Conservation (phyloP, 2,888 invertebrate species). For the Tinea semifulvella region DNA sequence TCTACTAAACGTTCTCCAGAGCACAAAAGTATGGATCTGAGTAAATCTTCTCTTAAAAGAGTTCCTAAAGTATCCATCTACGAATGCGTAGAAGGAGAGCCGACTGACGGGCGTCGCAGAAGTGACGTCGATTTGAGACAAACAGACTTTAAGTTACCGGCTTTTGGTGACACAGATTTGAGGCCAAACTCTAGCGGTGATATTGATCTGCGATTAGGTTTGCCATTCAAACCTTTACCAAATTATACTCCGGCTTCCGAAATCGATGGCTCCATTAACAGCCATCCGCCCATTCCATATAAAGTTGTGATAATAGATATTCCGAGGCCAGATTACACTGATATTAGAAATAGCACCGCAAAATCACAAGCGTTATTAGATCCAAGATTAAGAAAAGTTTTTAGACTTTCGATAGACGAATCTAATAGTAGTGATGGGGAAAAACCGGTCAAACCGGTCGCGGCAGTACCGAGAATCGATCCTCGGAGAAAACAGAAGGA, state of each 20-base stretch:
- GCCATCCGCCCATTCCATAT: conserved; percentile 79
- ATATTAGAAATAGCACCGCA: conserved; percentile 74
- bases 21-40: conserved; percentile 34
- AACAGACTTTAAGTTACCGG: conserved; percentile 60
- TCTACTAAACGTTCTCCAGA: conserved; percentile 47
- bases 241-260: conserved; percentile 86
- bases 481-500: conserved; percentile 59
- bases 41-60: conserved; percentile 29
- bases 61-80: conserved; percentile 63
- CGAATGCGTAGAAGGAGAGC: conserved; percentile 66
- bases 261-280: conserved; percentile 83
- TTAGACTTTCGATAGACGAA: conserved; percentile 72
- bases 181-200: conserved; percentile 68
- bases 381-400: conserved; percentile 79
- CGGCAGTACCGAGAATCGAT: conserved; percentile 48
- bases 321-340: conserved; percentile 78
- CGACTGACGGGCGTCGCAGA: conserved; percentile 52
- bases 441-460: conserved; percentile 44
- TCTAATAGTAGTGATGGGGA: conserved; percentile 70
- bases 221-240: conserved; percentile 83
- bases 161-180: conserved; percentile 73
- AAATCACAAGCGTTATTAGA: conserved; percentile 78
- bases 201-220: conserved; percentile 76
- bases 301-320: conserved; percentile 70
- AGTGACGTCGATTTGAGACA: conserved; percentile 62